Evolutionary conservation across 2,888 invertebrate genomes (phyloP).

Genomic region (Philereme vetulata): DNA sequence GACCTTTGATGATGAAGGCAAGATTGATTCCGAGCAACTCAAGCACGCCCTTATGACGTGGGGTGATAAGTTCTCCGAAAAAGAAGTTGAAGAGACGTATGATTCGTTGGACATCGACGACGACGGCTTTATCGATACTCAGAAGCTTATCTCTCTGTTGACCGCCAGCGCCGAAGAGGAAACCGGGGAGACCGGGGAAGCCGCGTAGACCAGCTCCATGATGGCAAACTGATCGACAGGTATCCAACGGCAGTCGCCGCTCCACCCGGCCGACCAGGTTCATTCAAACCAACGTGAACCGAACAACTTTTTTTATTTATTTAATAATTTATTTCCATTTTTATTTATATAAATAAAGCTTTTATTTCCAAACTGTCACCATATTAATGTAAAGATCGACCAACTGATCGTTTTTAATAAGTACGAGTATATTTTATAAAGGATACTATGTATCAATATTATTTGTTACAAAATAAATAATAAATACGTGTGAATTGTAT

Average conservation of each 20-base stretch:
- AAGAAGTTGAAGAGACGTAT: conserved; percentile 95
- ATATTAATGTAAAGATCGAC: conserved; percentile 33
- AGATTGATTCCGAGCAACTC: conserved; percentile 94
- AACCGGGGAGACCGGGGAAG: conserved; percentile 83
- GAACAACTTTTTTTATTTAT: conserved; percentile 65
- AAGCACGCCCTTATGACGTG: conserved; percentile 96
- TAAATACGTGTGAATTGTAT: conserved; percentile 68
- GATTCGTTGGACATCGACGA: conserved; percentile 97
- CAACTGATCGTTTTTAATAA: conserved; percentile 37
- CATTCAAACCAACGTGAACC: conserved; percentile 68
- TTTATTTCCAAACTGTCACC: conserved; percentile 72
- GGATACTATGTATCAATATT: conserved; percentile 75
- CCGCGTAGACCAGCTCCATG: conserved; percentile 32
- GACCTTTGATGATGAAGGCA: conserved; percentile 94
- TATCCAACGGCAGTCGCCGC: conserved; percentile 29
- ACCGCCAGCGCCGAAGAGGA: conserved; percentile 94
- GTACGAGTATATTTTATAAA: conserved; percentile 49
- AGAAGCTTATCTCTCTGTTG: conserved; percentile 93
- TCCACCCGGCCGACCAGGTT: conserved; percentile 48
- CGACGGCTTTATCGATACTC: conserved; percentile 94
- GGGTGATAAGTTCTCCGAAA: conserved; percentile 95
- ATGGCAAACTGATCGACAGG: conserved; percentile 6
- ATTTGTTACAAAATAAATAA: conserved; percentile 67
- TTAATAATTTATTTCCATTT: conserved; percentile 82
- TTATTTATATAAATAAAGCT: conserved; percentile 79